Base-by-base conservation (phyloP, 2,797 vertebrate genomes). In the Ambastaia sidthimunki region DNA sequence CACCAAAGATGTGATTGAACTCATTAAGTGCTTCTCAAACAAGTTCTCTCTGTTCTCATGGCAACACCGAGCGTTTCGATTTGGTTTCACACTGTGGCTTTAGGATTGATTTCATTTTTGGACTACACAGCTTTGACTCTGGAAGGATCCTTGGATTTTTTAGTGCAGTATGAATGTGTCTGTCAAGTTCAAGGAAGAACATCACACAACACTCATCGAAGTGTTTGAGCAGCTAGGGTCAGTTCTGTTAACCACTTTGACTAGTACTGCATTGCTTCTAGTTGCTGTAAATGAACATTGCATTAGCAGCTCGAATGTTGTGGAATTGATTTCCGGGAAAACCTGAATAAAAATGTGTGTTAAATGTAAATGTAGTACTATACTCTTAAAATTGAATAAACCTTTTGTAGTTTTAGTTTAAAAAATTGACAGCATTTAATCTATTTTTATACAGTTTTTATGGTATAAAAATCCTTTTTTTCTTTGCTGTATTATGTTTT, bases 1-100 rank as follows among this genome's bases (percentile, higher is more conserved):
- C 31, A 63, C 44, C 57, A n/a, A 23, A 78, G 68, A 78, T 71
- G 48, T 77, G 44, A 69, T 60, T 23, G n/a, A 69, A 50, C 52
- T 76, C 12, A 50, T 70, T 60, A 69, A 60, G 54, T 44, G 41
- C 57, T 18, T 74, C 41, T 57, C 37, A 21, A 77, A 57, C 65
- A 47, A 76, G 23, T 68, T 69, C 37, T 76, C 37, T 0, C 19
- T 10, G 13, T 77, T 70, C 23, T 31, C 41, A 60, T 18, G 19
- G 23, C 74, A 76, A 59, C 66, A 41, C 48, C 21, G 50, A 21
- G 31, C 47, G 15, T 2, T 57, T 19, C 21, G 3, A 47, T 13
- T 60, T 34, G 65, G 54, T 77, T 76, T 68, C 65, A 76, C 52
- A 48, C 74, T 59, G 52, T 47, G 74, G 37, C 57, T 69, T 77